Percentiles rank a stretch among this genome's conserved stretches.
phyloP scores from a whole-genome alignment of 2,113 vertebrate species.

The Anthoscopus minutus region DNA sequence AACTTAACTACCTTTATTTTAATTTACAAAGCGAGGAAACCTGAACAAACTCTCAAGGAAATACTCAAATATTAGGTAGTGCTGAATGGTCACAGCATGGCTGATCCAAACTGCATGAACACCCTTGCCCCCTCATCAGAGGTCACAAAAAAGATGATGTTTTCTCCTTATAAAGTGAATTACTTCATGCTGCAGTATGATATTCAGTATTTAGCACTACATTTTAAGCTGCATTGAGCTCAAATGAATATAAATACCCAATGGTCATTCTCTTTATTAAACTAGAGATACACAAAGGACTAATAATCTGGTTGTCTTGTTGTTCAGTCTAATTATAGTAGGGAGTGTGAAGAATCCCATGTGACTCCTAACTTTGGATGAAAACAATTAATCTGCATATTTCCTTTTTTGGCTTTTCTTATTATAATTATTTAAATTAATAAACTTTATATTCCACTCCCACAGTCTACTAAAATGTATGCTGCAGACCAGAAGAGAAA shows the following conservation, averaged over 20 bases:
- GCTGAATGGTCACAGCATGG: neutral
- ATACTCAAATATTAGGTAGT: neutral
- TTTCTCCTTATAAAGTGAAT: neutral
- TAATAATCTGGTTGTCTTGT: constrained; percentile 50
- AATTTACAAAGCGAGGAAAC: neutral
- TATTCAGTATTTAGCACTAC: constrained; percentile 8
- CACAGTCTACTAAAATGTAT: neutral
- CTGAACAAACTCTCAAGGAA: neutral
- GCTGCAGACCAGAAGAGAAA: neutral
- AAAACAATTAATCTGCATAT: constrained; percentile 37
- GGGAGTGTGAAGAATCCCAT: constrained; percentile 24
- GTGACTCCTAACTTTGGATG: constrained; percentile 28
- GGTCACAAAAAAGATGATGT: neutral
- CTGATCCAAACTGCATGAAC: neutral
- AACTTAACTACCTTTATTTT: neutral
- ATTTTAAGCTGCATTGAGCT: constrained; percentile 32
- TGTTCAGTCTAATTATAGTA: constrained; percentile 54
- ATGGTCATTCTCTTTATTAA: constrained; percentile 62
- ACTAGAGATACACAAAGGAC: constrained; percentile 37
- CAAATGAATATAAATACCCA: constrained; percentile 47
- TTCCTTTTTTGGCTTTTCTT: constrained; percentile 20
- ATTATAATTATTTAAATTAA: constrained; percentile 21
- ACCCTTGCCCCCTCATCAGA: neutral
- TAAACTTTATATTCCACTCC: neutral
- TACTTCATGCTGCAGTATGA: neutral